These are phyloP conservation scores for Crambe crambe DNA, from an alignment of 37 sponge, comb jelly and placozoan genomes.

Conservation along the genomic window DNA sequence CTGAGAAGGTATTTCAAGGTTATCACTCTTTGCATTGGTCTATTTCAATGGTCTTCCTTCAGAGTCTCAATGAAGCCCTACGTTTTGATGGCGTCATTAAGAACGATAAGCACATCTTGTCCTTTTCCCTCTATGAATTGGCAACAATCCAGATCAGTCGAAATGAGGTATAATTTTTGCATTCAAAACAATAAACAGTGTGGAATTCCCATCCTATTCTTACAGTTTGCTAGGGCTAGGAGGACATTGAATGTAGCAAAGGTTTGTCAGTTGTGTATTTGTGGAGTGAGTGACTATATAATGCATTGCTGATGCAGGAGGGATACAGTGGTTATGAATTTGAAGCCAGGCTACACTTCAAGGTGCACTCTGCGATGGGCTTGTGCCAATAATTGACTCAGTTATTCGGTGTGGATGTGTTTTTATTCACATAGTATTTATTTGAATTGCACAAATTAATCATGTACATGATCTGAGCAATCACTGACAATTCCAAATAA, in stretches of 20 bases:
- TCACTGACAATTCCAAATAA: background rate
- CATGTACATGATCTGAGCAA: background rate
- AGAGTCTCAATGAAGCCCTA: constrained; percentile 56
- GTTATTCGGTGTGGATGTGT: background rate
- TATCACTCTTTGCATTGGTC: background rate
- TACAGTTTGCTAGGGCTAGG: constrained; percentile 42
- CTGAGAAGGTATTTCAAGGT: constrained; percentile 52
- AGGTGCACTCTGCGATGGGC: constrained; percentile 70
- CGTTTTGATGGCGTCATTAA: constrained; percentile 53
- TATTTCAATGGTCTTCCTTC: background rate
- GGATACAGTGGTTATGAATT: constrained; percentile 77
- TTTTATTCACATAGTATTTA: background rate
- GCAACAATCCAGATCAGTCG: constrained; percentile 62
- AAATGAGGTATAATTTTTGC: constrained; percentile 48
- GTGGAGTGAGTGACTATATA: background rate
- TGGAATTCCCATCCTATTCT: background rate
- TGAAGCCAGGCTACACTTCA: constrained; percentile 81
- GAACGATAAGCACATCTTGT: constrained; percentile 82
- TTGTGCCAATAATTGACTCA: background rate
- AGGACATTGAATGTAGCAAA: constrained; percentile 48
- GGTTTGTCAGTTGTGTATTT: constrained; percentile 29
- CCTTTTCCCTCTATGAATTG: constrained; percentile 80
- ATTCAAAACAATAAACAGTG: background rate
- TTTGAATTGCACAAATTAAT: background rate
- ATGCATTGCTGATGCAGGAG: constrained; percentile 41